A percentile compares a stretch with the other conserved stretches of the same genome.
Evolutionary conservation across 1,140 invertebrate genomes (phyloP).

Genomic region (Drosophila eugracilis): DNA sequence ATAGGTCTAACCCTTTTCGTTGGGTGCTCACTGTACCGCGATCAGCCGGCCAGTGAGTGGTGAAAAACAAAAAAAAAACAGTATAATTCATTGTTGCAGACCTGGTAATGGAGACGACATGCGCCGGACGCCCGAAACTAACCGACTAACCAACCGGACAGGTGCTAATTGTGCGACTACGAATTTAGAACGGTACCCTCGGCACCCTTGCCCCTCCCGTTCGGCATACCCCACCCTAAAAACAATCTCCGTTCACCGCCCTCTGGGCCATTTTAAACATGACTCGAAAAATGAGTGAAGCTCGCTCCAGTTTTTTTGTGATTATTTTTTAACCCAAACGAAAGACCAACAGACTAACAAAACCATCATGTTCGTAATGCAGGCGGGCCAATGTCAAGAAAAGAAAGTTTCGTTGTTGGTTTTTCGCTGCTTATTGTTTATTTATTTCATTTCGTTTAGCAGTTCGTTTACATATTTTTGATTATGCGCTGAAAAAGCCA

Average conservation of each 20-base stretch:
- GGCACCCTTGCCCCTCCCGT: neutral
- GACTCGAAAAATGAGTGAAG: slow-evolving; percentile 5
- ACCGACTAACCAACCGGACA: slow-evolving; percentile 30
- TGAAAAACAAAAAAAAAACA: neutral
- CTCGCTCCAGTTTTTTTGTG: slow-evolving; percentile 66
- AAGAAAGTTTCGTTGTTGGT: slow-evolving; percentile 67
- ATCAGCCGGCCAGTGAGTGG: slow-evolving; percentile 20
- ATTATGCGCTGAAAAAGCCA: slow-evolving; percentile 28
- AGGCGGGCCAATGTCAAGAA: slow-evolving; percentile 70
- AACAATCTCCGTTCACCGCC: slow-evolving; percentile 28
- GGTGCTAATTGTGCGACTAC: slow-evolving; percentile 66
- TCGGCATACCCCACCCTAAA: neutral
- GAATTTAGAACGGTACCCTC: slow-evolving; percentile 50
- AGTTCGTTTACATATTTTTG: slow-evolving; percentile 39
- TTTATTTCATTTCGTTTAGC: slow-evolving; percentile 38
- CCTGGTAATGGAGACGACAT: slow-evolving; percentile 64
- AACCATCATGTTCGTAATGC: slow-evolving; percentile 13
- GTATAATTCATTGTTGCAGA: slow-evolving; percentile 16
- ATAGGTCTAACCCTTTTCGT: neutral
- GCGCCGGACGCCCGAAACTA: slow-evolving; percentile 29
- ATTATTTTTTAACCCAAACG: neutral
- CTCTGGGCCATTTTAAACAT: slow-evolving; percentile 5
- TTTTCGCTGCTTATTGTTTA: slow-evolving; percentile 47
- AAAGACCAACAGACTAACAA: slow-evolving; percentile 15
- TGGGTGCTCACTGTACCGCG: slow-evolving; percentile 22